Evolutionary conservation across 2,113 vertebrate species (phyloP).

Genomic region (Gambusia affinis): DNA sequence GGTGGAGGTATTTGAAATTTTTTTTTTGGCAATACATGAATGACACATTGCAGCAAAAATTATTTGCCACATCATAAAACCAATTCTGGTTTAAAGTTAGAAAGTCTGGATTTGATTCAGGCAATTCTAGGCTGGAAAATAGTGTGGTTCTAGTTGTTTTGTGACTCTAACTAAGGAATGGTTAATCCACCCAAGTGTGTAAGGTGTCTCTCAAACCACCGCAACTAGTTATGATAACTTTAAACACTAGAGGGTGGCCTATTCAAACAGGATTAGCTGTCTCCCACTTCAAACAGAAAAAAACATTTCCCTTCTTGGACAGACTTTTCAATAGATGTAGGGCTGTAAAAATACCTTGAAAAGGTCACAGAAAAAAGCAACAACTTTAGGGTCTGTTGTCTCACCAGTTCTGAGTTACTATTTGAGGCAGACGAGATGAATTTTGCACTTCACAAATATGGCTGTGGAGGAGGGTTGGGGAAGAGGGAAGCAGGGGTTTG

Average conservation of each 20-base stretch:
- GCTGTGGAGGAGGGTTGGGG: too few species aligned
- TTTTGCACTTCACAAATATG: constrained; percentile 46
- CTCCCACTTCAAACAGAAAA: constrained; percentile 34
- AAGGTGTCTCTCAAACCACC: constrained; percentile 16
- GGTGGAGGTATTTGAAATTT: neutral
- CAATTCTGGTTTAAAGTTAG: neutral
- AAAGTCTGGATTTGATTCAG: constrained; percentile 21
- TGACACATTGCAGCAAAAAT: neutral
- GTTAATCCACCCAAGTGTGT: constrained; percentile 21
- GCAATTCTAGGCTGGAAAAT: constrained; percentile 14
- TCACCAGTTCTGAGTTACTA: constrained; percentile 57
- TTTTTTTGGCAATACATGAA: neutral
- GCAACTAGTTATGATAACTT: constrained; percentile 41
- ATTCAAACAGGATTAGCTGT: constrained; percentile 61
- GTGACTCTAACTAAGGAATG: constrained; percentile 14
- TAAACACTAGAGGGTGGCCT: constrained; percentile 77
- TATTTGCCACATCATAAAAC: neutral
- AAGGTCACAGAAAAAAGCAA: constrained; percentile 71
- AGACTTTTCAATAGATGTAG: constrained; percentile 65
- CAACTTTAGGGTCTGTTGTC: constrained; percentile 68
- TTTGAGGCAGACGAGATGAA: constrained; percentile 30
- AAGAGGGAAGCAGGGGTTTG: neutral
- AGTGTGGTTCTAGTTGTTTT: constrained; percentile 18
- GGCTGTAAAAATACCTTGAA: constrained; percentile 69
- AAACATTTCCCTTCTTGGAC: constrained; percentile 34